Evolutionary conservation across 2,113 vertebrate species (phyloP).

Genomic region (Trogon melanurus): DNA sequence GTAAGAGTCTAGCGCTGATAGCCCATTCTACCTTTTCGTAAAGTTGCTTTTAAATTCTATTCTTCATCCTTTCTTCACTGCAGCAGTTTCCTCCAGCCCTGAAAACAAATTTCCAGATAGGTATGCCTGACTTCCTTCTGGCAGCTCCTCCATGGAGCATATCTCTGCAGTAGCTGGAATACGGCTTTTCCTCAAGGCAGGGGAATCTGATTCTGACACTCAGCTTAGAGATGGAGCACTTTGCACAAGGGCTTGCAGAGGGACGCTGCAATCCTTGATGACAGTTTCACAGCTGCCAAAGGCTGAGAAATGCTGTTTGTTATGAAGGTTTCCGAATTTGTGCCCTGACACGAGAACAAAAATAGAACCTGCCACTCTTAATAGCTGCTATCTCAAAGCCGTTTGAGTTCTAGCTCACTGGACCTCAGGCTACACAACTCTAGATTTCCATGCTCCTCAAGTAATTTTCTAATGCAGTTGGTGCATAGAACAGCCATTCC

Average conservation of each 20-base stretch:
- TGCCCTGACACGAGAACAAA: background rate
- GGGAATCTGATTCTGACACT: background rate
- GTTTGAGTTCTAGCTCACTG: conserved; percentile 13
- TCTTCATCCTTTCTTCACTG: background rate
- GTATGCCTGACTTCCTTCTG: background rate
- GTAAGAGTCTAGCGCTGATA: background rate
- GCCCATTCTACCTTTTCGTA: background rate
- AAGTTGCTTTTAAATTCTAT: background rate
- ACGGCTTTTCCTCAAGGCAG: background rate
- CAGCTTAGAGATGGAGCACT: background rate
- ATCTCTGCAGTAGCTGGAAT: fast-evolving
- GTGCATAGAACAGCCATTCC: conserved; percentile 42
- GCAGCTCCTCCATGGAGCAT: background rate
- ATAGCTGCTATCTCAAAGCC: background rate
- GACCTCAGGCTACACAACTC: conserved; percentile 17
- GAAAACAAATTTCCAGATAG: background rate
- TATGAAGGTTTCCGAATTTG: background rate
- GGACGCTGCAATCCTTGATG: background rate
- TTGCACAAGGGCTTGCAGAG: background rate
- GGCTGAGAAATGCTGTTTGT: background rate
- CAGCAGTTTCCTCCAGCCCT: background rate
- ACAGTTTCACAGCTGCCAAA: background rate
- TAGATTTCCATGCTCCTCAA: background rate
- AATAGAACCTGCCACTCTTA: background rate
- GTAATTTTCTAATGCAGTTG: conserved; percentile 8